Conservation (phyloP, 2,113 vertebrate species). For the Amphiprion percula region DNA sequence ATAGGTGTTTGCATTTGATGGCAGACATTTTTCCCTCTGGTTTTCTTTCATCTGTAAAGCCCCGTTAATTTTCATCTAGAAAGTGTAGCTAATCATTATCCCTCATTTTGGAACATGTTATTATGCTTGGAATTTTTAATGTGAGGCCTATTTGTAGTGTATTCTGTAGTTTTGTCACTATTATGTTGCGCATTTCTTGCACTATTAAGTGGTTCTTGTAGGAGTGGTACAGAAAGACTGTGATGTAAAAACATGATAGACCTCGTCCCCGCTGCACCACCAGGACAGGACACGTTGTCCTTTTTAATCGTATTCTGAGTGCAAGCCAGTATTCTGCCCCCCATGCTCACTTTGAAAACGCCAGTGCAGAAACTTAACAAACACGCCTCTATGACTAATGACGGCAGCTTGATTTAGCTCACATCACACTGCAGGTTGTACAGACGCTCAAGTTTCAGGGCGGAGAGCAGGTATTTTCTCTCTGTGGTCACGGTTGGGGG, state of each 20-base stretch:
- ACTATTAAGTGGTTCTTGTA: neutral
- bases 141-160: constrained; percentile 9
- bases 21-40: constrained; percentile 32
- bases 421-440: constrained; percentile 66
- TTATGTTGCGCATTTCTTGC: neutral
- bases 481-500: constrained; percentile 19
- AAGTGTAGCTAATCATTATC: constrained; percentile 59
- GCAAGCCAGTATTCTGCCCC: constrained; percentile 5
- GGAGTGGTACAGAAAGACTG: neutral
- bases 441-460: constrained; percentile 51
- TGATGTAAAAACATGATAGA: constrained; percentile 4
- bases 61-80: constrained; percentile 46
- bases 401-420: constrained; percentile 66
- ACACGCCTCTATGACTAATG: constrained; percentile 57
- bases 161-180: constrained; percentile 2
- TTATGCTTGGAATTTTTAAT: constrained; percentile 23
- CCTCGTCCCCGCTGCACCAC: constrained; percentile 12
- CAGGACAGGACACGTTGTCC: constrained; percentile 40
- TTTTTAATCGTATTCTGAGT: constrained; percentile 36
- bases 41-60: constrained; percentile 49
- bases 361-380: constrained; percentile 41
- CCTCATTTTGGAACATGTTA: neutral
- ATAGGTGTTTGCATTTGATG: constrained; percentile 72
- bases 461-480: constrained; percentile 48
- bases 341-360: constrained; percentile 38